Evolutionary conservation across 2,797 vertebrate genomes (phyloP), one percentile per base, ranked within the genome.

Genomic region (Pseudocheirus occidentalis): DNA sequence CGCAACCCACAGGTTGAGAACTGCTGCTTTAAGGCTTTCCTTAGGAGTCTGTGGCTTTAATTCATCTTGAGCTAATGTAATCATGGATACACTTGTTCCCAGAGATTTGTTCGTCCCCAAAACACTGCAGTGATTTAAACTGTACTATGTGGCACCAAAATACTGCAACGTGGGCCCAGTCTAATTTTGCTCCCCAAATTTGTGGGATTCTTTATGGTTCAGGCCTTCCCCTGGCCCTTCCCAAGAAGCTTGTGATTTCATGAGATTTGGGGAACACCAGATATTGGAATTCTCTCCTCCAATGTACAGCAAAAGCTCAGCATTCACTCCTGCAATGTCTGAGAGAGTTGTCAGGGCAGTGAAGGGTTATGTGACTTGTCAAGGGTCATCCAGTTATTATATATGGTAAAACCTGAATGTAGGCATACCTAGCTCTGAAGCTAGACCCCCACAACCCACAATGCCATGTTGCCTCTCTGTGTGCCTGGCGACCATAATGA

Each of bases 41-140:
- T 92, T 89, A 92, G 55, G 57, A 90, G 94, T 94, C 57, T 57
- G n/a, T 95, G 90, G 27, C 34, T 73, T 93, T 55, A 93, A 94
- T 53, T 4, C 55, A 62, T 57, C 92, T 57, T 90, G 55, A 1
- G 4, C 52, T 57, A 66, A 93, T 92, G 52, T 57, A 90, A 94
- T 92, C 31, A 90, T 34, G 55, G 9, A 11, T 52, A 58, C 4
- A 40, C 34, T 73, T 91, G 10, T 87, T 55, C 27, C 13, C 28
- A 87, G 55, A 46, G 52, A 92, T 91, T 89, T 95, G 66, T 95
- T 95, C 87, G 91, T 13, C 55, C 90, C 62, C 28, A 53, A 56
- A 91, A 28, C 31, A 89, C 11, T 57, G 5, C 27, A 90, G 4
- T 55, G 29, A 16, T 40, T 92, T 31, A 95, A 90, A 73, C 27